phyloP scores from a whole-genome alignment of 2,888 invertebrate species.

The Ophion slaviceki region DNA sequence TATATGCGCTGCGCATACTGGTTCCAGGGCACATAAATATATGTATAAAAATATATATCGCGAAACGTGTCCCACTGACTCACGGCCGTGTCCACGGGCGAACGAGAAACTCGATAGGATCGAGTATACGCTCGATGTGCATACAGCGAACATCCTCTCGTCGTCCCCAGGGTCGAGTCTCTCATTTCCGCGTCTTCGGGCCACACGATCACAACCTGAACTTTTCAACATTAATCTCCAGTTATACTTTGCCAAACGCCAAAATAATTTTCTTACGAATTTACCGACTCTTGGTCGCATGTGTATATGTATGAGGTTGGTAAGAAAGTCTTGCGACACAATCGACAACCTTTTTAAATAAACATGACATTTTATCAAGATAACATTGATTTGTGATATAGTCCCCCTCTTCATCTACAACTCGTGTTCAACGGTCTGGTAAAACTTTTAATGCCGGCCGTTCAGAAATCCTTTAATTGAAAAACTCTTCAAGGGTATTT shows the following conservation, averaged over 20 bases:
- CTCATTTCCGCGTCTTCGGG: conserved; percentile 53
- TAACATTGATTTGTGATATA: no score
- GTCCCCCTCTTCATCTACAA: no score
- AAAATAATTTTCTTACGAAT: neutral
- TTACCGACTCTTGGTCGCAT: neutral
- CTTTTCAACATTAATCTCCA: neutral
- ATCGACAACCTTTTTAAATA: no score
- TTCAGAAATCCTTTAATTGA: no score
- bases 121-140: conserved; percentile 44
- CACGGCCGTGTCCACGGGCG: conserved; percentile 41
- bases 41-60: conserved; percentile 13
- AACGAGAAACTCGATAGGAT: conserved; percentile 61
- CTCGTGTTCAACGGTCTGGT: no score
- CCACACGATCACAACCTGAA: neutral
- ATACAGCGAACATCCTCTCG: conserved; percentile 58
- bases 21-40: neutral
- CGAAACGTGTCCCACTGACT: conserved; percentile 48
- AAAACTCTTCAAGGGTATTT: no score
- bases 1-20: neutral
- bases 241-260: neutral
- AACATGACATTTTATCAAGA: no score
- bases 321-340: no score
- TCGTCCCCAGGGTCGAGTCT: conserved; percentile 48
- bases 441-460: no score
- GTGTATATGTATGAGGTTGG: no score